These are phyloP conservation scores for Rhagonycha lutea DNA, from an alignment of 2,888 invertebrate genomes.

Conservation along the genomic window DNA sequence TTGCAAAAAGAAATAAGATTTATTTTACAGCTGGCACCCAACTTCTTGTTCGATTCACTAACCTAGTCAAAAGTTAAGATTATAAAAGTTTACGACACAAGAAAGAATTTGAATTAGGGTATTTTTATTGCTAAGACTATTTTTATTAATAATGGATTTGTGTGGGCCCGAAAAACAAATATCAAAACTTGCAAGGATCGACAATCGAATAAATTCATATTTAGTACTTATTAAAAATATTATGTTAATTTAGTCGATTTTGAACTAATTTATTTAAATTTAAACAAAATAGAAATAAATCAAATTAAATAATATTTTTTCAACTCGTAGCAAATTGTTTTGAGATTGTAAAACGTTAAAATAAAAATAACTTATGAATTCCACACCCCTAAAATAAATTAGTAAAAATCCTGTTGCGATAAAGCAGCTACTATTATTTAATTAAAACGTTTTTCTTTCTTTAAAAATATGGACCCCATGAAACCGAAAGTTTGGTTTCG, in stretches of 20 bases:
- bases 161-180: not conserved
- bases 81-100: constrained; percentile 7
- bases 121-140: not conserved
- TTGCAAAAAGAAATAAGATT: constrained; percentile 15
- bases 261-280: not conserved
- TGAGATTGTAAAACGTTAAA: not conserved
- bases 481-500: too few relatives aligned
- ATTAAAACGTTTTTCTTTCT: too few relatives aligned
- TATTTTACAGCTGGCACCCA: constrained; percentile 7
- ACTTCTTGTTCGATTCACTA: constrained; percentile 4
- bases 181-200: not conserved
- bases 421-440: too few relatives aligned
- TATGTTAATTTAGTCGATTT: not conserved
- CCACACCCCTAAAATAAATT: not conserved
- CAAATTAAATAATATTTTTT: not conserved
- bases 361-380: not conserved
- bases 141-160: not conserved
- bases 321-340: not conserved
- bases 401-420: too few relatives aligned
- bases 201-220: not conserved
- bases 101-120: not conserved
- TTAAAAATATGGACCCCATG: too few relatives aligned
- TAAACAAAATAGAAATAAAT: not conserved
- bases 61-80: not conserved
- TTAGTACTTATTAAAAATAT: not conserved